Evolutionary conservation across 2,113 vertebrate species (phyloP).

Genomic region (Etia nguti): DNA sequence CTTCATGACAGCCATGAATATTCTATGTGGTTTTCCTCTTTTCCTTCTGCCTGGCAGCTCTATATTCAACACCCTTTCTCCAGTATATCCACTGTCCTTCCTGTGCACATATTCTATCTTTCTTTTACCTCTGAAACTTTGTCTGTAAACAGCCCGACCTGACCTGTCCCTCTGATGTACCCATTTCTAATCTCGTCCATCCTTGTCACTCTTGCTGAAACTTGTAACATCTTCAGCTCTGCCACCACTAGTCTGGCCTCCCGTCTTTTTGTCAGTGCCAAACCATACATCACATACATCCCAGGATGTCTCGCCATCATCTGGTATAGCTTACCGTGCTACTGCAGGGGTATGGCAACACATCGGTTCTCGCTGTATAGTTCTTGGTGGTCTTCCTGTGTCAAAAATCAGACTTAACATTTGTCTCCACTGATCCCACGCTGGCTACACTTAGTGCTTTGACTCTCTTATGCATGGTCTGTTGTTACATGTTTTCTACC

Average conservation of each 20-base stretch:
- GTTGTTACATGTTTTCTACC: background rate
- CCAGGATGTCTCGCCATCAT: accelerated
- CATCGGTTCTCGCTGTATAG: background rate
- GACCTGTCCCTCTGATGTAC: background rate
- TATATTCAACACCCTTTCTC: background rate
- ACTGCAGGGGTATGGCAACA: background rate
- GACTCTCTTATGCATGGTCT: background rate
- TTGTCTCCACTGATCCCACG: background rate
- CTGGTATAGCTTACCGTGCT: background rate
- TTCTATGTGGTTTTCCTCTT: background rate
- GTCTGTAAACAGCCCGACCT: background rate
- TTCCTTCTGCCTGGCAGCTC: background rate
- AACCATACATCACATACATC: background rate
- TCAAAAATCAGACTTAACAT: background rate
- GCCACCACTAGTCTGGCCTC: background rate
- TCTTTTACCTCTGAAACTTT: background rate
- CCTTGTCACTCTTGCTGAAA: background rate
- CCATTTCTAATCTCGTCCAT: background rate
- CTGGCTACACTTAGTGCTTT: background rate
- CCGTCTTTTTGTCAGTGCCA: background rate
- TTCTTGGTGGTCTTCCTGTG: background rate
- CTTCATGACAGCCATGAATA: background rate
- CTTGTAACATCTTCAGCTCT: background rate
- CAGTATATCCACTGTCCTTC: background rate
- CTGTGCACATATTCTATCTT: background rate